Evolutionary conservation across 2,888 invertebrate species (phyloP).

Genomic region (Drosophila mercatorum): DNA sequence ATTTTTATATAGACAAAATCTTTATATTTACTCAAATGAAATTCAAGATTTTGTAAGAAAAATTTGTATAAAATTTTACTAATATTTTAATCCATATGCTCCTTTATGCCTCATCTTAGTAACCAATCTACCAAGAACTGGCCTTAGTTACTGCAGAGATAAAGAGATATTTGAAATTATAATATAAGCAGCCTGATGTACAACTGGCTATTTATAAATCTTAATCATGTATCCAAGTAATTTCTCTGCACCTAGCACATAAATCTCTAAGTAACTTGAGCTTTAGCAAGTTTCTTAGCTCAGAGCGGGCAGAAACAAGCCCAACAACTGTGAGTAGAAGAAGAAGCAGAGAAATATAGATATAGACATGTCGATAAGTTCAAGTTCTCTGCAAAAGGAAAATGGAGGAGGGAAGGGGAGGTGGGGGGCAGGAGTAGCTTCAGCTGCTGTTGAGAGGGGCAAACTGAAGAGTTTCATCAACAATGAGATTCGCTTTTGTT

Average conservation of each 20-base stretch:
- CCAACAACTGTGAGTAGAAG: constrained; percentile 15
- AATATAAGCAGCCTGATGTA: not conserved
- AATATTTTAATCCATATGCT: no score
- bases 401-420: not conserved
- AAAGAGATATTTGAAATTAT: not conserved
- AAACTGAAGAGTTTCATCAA: constrained; percentile 40
- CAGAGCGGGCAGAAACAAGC: constrained; percentile 1
- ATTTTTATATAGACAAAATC: no score
- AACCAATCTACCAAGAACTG: not conserved
- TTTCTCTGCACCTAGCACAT: not conserved
- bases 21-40: no score
- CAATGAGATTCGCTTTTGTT: constrained; percentile 59
- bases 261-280: not conserved
- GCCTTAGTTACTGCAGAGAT: not conserved
- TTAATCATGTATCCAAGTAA: constrained; percentile 1
- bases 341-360: constrained; percentile 18
- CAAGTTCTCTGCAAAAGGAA: constrained; percentile 13
- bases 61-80: no score
- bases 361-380: constrained; percentile 43
- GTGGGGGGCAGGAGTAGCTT: no score
- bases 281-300: constrained; percentile 3
- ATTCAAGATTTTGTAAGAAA: no score
- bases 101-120: no score
- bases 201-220: not conserved
- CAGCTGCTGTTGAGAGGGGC: constrained; percentile 4